A percentile compares a stretch with the other conserved stretches of the same genome.
Conservation (phyloP, 2,797 vertebrate species). For the Characodon lateralis region DNA sequence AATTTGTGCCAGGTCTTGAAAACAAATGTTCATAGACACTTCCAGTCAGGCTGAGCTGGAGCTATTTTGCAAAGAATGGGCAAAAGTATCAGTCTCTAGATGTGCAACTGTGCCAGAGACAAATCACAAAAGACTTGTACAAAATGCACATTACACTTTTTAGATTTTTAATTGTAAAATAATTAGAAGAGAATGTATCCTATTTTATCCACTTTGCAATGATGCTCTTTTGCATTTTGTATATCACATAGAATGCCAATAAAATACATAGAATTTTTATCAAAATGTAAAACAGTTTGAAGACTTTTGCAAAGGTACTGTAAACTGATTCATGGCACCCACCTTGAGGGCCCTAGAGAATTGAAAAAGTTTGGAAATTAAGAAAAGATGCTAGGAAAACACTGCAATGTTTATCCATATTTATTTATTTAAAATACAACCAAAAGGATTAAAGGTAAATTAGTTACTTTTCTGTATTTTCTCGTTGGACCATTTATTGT, state of each 20-base stretch:
- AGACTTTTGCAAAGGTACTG: not conserved
- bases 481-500: not conserved
- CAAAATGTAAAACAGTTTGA: not conserved
- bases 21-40: not conserved
- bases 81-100: not conserved
- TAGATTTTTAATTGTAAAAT: not conserved
- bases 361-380: slow-evolving; percentile 11
- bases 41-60: not conserved
- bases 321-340: slow-evolving; percentile 33
- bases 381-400: not conserved
- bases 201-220: not conserved
- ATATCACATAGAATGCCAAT: not conserved
- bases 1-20: not conserved
- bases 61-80: not conserved
- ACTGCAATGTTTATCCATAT: not conserved
- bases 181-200: not conserved
- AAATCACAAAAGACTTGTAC: not conserved
- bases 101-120: not conserved
- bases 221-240: not conserved
- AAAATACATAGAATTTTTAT: not conserved
- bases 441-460: not conserved
- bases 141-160: not conserved
- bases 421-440: not conserved
- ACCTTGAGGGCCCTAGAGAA: slow-evolving; percentile 33
- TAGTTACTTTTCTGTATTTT: not conserved